Evolutionary conservation across 2,113 vertebrate species (phyloP).

Genomic region (Trichechus manatus): DNA sequence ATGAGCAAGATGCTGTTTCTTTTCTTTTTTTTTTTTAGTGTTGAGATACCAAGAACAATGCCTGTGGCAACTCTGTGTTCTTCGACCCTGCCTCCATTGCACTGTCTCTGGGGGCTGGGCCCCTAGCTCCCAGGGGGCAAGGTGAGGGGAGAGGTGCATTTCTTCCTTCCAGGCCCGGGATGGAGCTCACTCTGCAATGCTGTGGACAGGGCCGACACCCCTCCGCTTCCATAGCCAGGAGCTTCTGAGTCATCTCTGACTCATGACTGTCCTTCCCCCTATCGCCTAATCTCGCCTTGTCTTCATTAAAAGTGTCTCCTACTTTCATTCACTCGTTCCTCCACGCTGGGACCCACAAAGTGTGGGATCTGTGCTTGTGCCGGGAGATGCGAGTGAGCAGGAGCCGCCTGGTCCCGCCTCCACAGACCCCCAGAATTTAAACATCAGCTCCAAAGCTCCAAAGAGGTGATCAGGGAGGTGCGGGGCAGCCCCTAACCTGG

Average conservation of each 20-base stretch:
- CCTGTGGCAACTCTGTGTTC: fast-evolving
- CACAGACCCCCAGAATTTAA: not conserved
- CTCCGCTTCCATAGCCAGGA: slow-evolving; percentile 1
- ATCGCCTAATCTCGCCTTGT: slow-evolving; percentile 64
- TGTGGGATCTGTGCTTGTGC: not conserved
- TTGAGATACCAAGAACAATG: not conserved
- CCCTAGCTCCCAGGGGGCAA: not conserved
- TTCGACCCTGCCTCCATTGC: too few species aligned
- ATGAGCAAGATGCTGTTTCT: not conserved
- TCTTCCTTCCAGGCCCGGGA: not conserved
- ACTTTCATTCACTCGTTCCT: not conserved
- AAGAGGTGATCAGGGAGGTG: not conserved
- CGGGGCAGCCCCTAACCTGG: not conserved
- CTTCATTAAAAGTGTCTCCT: slow-evolving; percentile 44
- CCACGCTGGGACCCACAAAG: not conserved
- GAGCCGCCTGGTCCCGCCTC: not conserved
- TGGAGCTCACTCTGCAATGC: not conserved
- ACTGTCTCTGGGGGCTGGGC: not conserved
- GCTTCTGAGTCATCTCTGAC: slow-evolving; percentile 68
- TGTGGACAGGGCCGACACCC: not conserved
- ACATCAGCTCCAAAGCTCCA: not conserved
- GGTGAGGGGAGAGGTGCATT: not conserved
- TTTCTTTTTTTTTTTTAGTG: not conserved
- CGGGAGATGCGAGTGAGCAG: not conserved
- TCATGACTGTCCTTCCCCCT: slow-evolving; percentile 22